Percentiles rank a stretch among this genome's conserved stretches.
These are phyloP conservation scores for Vicugna pacos DNA, from an alignment of 2,113 vertebrate species.

Conservation along the genomic window DNA sequence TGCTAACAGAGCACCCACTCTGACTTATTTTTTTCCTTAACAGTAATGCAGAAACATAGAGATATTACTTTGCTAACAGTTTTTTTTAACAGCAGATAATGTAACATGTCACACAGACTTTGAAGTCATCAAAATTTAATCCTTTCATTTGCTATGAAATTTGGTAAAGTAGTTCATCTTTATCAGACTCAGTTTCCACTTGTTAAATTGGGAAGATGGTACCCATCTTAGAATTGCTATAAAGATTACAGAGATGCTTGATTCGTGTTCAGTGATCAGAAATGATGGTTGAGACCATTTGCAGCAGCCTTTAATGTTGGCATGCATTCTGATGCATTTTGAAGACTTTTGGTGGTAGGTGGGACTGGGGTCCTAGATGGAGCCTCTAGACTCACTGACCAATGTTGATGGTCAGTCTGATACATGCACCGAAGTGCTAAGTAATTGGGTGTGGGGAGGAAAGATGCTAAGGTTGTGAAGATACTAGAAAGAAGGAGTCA, in stretches of 20 bases:
- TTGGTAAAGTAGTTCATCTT: neutral
- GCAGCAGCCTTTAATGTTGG: neutral
- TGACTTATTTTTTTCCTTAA: neutral
- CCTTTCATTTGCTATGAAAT: neutral
- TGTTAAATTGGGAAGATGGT: neutral
- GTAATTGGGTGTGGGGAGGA: neutral
- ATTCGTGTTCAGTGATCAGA: neutral
- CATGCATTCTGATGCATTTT: neutral
- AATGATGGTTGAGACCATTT: neutral
- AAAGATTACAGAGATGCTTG: neutral
- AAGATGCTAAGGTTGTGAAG: neutral
- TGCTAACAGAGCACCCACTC: neutral
- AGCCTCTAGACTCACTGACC: neutral
- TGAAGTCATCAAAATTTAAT: neutral
- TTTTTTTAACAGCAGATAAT: neutral
- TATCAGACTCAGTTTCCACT: neutral
- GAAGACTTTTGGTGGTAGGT: neutral
- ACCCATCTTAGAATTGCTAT: neutral
- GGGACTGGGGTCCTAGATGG: neutral
- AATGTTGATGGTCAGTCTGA: neutral
- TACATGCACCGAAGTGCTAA: neutral
- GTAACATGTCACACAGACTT: neutral
- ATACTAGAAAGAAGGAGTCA: neutral
- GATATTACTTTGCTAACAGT: neutral
- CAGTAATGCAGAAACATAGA: neutral